Evolutionary conservation across 2,797 vertebrate genomes (phyloP).

Genomic region (Sphenodon punctatus): DNA sequence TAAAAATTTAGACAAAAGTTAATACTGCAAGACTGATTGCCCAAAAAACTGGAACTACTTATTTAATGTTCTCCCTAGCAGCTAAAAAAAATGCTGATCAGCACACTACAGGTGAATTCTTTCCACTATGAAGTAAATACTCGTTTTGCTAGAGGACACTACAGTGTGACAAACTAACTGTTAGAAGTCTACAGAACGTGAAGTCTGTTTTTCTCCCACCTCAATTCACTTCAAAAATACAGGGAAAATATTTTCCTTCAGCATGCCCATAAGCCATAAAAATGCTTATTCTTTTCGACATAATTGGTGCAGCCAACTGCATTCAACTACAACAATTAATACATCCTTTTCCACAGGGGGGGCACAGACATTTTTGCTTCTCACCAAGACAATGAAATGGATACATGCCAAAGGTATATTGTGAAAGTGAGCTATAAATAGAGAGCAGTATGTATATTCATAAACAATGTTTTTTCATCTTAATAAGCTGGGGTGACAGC

Average conservation of each 20-base stretch:
- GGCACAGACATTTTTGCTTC: constrained; percentile 14
- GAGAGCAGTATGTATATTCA: constrained; percentile 9
- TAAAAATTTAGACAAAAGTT: background rate
- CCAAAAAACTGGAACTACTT: background rate
- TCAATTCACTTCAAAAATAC: background rate
- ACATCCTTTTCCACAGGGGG: constrained; percentile 11
- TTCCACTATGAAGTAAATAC: background rate
- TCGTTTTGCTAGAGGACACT: background rate
- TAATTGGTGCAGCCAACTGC: constrained; percentile 49
- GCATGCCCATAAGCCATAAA: fast-evolving
- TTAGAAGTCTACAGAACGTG: background rate
- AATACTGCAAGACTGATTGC: background rate
- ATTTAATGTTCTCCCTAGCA: background rate
- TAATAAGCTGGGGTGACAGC: constrained; percentile 50
- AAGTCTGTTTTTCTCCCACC: background rate
- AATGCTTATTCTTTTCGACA: background rate
- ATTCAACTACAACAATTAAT: constrained; percentile 27
- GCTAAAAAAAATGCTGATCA: background rate
- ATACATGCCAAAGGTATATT: constrained; percentile 51
- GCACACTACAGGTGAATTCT: fast-evolving
- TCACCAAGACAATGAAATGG: constrained; percentile 46
- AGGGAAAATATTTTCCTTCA: background rate
- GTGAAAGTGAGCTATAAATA: constrained; percentile 36
- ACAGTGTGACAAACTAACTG: background rate
- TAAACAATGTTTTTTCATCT: constrained; percentile 32